Conservation (phyloP, 1,140 invertebrate genomes). For the Hypothenemus hampei region DNA sequence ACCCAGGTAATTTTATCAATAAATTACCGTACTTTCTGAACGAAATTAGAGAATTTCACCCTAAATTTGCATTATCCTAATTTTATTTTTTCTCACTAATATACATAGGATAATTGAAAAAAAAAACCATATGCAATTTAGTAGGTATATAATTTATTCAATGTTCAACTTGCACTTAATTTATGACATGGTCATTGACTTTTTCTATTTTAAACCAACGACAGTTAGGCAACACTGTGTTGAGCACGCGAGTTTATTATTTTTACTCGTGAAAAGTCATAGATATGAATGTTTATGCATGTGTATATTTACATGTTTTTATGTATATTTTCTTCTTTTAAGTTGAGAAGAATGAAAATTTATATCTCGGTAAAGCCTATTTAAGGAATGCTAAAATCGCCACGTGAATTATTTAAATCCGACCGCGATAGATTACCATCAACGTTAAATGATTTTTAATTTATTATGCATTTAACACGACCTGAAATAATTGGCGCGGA, state of each 20-base stretch:
- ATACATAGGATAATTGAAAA: too few relatives aligned
- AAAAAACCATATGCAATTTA: too few relatives aligned
- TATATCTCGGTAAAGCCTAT: neutral
- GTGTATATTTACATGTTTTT: neutral
- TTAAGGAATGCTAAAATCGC: neutral
- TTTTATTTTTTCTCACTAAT: too few relatives aligned
- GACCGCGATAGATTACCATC: neutral
- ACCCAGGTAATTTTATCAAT: too few relatives aligned
- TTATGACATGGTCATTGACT: conserved; percentile 7
- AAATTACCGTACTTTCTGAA: too few relatives aligned
- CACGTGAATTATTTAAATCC: neutral
- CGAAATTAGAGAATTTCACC: too few relatives aligned
- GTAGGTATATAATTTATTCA: conserved; percentile 6
- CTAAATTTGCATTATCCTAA: too few relatives aligned
- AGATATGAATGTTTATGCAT: neutral
- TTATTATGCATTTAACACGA: conserved; percentile 8
- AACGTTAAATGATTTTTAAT: conserved; percentile 3
- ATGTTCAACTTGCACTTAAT: neutral
- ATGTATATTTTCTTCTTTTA: neutral
- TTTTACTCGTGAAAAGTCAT: neutral
- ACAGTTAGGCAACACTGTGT: conserved; percentile 1
- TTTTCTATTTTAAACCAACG: conserved; percentile 8
- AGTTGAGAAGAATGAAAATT: neutral
- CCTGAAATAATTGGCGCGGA: conserved; percentile 5
- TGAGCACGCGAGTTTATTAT: conserved; percentile 1